phyloP scores from a whole-genome alignment of 2,797 vertebrate species.

The Siniperca obscura region DNA sequence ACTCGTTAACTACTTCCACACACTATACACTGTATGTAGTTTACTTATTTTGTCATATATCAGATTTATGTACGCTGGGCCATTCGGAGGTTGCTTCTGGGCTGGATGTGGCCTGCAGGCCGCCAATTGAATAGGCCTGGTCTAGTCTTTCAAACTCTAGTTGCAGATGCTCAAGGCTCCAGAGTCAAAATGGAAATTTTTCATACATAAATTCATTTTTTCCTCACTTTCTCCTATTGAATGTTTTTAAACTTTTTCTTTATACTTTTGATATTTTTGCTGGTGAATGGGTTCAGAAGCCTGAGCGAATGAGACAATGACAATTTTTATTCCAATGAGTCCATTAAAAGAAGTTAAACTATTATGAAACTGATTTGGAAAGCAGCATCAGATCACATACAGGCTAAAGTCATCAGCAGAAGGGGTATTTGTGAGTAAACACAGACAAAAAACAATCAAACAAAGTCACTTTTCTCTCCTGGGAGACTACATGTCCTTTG shows the following conservation, averaged over 20 bases:
- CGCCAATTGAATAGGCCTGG: too few relatives aligned
- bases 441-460: slow-evolving; percentile 19
- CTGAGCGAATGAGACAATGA: neutral
- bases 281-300: neutral
- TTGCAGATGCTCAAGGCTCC: slow-evolving; percentile 25
- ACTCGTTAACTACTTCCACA: too few relatives aligned
- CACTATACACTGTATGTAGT: too few relatives aligned
- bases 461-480: slow-evolving; percentile 16
- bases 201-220: slow-evolving; percentile 24
- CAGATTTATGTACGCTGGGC: too few relatives aligned
- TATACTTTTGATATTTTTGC: neutral
- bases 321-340: neutral
- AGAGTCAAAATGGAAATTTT: slow-evolving; percentile 41
- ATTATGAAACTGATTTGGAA: neutral
- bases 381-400: slow-evolving; percentile 1
- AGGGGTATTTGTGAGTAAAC: slow-evolving; percentile 39
- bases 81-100: too few relatives aligned
- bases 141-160: slow-evolving; percentile 21
- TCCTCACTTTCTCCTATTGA: neutral
- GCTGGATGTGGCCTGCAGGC: too few relatives aligned
- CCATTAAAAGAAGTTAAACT: neutral
- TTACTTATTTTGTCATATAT: too few relatives aligned
- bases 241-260: slow-evolving; percentile 2
- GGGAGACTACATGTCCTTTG: slow-evolving; percentile 31
- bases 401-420: slow-evolving; percentile 1